Evolutionary conservation across 2,797 vertebrate genomes (phyloP).

Genomic region (Oryzias dopingdopingensis): DNA sequence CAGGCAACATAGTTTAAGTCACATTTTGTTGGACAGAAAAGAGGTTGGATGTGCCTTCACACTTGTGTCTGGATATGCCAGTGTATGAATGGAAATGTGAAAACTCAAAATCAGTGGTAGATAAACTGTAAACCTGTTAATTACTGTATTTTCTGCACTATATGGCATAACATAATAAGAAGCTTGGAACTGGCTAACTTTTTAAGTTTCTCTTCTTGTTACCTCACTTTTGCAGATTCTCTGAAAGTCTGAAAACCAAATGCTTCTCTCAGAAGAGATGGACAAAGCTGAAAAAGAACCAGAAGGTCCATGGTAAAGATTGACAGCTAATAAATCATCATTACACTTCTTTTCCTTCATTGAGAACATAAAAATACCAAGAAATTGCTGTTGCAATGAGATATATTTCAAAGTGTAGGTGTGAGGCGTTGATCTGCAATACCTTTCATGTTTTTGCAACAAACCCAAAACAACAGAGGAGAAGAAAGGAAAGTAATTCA

Average conservation of each 20-base stretch:
- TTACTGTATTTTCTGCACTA: not conserved
- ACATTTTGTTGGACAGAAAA: conserved; percentile 24
- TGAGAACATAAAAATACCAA: conserved; percentile 53
- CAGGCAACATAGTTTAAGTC: conserved; percentile 21
- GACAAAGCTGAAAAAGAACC: conserved; percentile 22
- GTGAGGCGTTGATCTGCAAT: conserved; percentile 2
- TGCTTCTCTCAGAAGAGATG: conserved; percentile 29
- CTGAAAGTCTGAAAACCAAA: conserved; percentile 7
- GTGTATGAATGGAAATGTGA: too few relatives aligned
- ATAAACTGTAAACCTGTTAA: not conserved
- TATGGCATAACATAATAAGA: too few relatives aligned
- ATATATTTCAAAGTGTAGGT: conserved; percentile 42
- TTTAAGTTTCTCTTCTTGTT: too few relatives aligned
- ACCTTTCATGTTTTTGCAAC: not conserved
- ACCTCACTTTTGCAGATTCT: conserved; percentile 13
- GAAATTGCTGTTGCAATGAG: conserved; percentile 38
- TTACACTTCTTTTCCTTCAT: conserved; percentile 30
- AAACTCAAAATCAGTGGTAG: too few relatives aligned
- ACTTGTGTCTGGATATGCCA: conserved; percentile 8
- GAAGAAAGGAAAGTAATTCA: conserved; percentile 9
- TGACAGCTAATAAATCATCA: conserved; percentile 26
- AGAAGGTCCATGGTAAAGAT: conserved; percentile 34
- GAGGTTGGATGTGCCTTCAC: conserved; percentile 1
- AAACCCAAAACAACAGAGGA: conserved; percentile 5
- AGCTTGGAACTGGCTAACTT: too few relatives aligned